Evolutionary conservation across 1,140 invertebrate species (phyloP).

Genomic region (Calycopis cecrops): DNA sequence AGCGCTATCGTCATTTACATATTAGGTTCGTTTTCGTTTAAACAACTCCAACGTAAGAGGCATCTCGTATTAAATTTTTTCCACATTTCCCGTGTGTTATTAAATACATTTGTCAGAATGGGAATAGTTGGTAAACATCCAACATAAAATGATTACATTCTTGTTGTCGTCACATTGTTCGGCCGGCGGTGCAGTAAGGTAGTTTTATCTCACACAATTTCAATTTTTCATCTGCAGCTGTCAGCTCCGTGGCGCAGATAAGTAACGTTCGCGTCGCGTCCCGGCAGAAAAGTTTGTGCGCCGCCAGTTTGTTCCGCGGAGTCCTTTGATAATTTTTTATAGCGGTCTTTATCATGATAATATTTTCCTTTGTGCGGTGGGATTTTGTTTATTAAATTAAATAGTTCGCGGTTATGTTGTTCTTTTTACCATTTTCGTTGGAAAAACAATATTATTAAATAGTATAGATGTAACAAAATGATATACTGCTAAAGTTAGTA

Average conservation of each 20-base stretch:
- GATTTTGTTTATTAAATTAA: constrained; percentile 2
- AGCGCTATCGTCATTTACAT: no score
- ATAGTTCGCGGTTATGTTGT: not conserved
- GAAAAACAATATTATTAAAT: no score
- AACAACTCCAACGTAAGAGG: no score
- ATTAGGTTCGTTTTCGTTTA: no score
- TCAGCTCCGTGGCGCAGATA: constrained; percentile 66
- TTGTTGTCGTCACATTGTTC: constrained; percentile 62
- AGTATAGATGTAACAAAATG: no score
- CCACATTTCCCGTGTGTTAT: no score
- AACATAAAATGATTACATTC: constrained; percentile 38
- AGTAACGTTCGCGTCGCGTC: constrained; percentile 59
- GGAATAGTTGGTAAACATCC: constrained; percentile 29
- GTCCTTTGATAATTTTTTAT: constrained; percentile 65
- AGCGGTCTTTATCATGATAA: constrained; percentile 11
- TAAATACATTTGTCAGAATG: constrained; percentile 24
- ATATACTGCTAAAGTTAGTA: no score
- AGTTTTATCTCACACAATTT: constrained; percentile 73
- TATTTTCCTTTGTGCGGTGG: constrained; percentile 8
- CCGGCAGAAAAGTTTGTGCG: constrained; percentile 64
- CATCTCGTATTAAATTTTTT: no score
- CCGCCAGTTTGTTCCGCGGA: constrained; percentile 62
- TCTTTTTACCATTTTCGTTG: no score
- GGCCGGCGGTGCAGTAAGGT: constrained; percentile 52
- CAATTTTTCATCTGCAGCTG: constrained; percentile 74